Base-by-base conservation (phyloP, 2,888 invertebrate species). In the Agrilus mali region DNA sequence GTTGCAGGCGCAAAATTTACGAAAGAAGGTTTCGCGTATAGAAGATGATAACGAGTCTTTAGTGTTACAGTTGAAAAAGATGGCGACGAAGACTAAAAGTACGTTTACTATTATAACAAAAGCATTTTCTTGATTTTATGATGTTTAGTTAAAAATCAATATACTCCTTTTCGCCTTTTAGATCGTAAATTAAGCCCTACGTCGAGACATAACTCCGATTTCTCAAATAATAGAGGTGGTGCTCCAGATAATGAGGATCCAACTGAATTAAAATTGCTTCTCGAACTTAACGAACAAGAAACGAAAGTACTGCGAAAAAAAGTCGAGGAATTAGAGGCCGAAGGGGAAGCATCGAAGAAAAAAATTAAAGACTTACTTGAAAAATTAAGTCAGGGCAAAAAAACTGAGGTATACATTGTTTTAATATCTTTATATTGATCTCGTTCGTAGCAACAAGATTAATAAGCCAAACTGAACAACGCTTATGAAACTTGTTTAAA, bases 21-120 rank as follows among this genome's bases (percentile, higher is more conserved):
- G 89, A 70, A 87, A 86, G 75, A 89, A 88, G 73, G 79, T 90
- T 63, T 80, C 86, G 63, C 82, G 93, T 61, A 80, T 94, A 66
- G 95, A 96, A 72, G 92, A 93, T 68, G 95, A 96, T 76, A 95
- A 95, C 75, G 95, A 96, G 70, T 88, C 88, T 57, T 77, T 94
- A 70, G 82, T 88, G 70, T 78, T 88, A 74, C 94, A 94, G 78
- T 79, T 95, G 72, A 88, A 92, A 78, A 93, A 93, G 81, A 85
- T 94, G 83, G 88, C 90, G 73, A 80, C 82, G 45, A 51, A 51
- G 35, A 50, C 54, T 39, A 53, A 51, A 54, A 51, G 55, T 53
- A 54, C 34, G 50, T 48, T 37, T 36, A 8, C 42, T 32, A 16
- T 37, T n/a, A 16, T 10, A 17, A 5, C 3, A 15, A n/a, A 35